phyloP scores from a whole-genome alignment of 2,797 vertebrate genomes.

The Clamator glandarius region DNA sequence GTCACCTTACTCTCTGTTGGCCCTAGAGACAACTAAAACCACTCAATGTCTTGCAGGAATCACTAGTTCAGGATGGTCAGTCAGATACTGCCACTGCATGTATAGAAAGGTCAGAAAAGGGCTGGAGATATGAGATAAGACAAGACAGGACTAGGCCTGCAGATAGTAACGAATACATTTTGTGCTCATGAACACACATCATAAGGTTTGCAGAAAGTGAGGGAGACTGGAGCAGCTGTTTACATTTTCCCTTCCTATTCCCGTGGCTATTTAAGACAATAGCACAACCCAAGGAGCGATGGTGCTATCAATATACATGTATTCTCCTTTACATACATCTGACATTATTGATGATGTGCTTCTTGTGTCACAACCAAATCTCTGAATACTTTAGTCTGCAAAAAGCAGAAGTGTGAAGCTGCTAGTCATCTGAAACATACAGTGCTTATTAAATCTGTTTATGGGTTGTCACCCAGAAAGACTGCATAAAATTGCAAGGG shows the following conservation, averaged over 20 bases:
- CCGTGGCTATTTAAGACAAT: neutral
- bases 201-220: neutral
- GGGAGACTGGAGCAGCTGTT: neutral
- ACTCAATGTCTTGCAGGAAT: neutral
- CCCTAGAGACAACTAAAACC: neutral
- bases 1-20: neutral
- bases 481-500: neutral
- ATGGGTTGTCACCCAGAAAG: neutral
- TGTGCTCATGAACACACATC: accelerated
- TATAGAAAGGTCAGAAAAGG: neutral
- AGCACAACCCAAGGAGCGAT: neutral
- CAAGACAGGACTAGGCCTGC: neutral
- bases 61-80: neutral
- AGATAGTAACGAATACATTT: neutral
- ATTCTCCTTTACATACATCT: neutral
- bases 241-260: neutral
- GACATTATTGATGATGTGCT: neutral
- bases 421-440: neutral
- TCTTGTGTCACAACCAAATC: neutral
- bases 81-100: neutral
- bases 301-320: accelerated
- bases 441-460: neutral
- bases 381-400: neutral
- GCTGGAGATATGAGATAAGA: neutral
- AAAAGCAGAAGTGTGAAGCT: neutral